Evolutionary conservation across 2,113 vertebrate species (phyloP).

Genomic region (Alligator sinensis): DNA sequence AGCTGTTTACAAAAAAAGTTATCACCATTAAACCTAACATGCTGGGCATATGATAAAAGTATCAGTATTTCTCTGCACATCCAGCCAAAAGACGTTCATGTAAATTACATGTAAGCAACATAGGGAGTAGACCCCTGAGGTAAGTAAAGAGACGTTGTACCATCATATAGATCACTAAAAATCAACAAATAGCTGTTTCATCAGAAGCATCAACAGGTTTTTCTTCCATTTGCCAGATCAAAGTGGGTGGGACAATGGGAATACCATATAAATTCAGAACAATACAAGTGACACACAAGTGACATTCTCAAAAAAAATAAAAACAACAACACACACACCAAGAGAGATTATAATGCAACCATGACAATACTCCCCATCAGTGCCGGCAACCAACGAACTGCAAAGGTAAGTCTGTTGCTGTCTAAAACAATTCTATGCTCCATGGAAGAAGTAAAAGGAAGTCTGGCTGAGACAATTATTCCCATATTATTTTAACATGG

Average conservation of each 20-base stretch:
- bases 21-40: neutral
- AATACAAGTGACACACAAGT: too few species aligned
- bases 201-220: neutral
- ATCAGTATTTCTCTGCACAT: neutral
- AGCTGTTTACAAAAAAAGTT: neutral
- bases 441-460: neutral
- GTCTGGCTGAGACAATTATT: neutral
- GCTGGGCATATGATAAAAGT: neutral
- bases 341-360: neutral
- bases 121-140: too few species aligned
- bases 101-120: neutral
- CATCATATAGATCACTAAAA: neutral
- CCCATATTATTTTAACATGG: neutral
- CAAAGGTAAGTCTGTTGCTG: neutral
- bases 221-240: neutral
- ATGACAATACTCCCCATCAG: neutral
- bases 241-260: neutral
- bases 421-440: neutral
- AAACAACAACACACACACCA: neutral
- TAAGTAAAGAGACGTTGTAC: neutral
- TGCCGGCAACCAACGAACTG: neutral
- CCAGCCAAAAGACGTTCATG: neutral
- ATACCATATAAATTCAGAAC: neutral
- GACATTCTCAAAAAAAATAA: neutral
- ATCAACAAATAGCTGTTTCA: neutral